Percentiles rank a stretch among this genome's conserved stretches.
phyloP scores from a whole-genome alignment of 2,113 vertebrate genomes.

The Mus pahari region DNA sequence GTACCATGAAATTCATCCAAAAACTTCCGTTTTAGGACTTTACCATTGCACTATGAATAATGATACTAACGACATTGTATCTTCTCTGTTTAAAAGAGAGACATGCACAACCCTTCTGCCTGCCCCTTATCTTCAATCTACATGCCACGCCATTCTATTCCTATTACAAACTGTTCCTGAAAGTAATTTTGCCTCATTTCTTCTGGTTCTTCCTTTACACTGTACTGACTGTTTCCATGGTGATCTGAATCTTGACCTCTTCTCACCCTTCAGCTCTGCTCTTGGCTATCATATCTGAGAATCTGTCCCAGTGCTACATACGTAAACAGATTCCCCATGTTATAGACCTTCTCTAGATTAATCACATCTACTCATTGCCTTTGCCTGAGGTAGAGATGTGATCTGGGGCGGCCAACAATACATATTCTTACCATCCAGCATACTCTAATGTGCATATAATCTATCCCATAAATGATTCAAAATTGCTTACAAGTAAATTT shows the following conservation, averaged over 20 bases:
- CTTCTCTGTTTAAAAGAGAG: not conserved
- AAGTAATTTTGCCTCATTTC: not conserved
- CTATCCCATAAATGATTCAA: not conserved
- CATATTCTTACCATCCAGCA: not conserved
- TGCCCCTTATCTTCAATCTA: not conserved
- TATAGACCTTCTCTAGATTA: not conserved
- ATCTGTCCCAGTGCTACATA: not conserved
- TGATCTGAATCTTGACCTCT: not conserved
- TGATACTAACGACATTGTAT: not conserved
- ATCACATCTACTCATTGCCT: not conserved
- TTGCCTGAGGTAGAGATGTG: not conserved
- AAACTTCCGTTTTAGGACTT: not conserved
- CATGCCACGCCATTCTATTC: not conserved
- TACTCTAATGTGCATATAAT: not conserved
- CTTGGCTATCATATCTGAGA: not conserved
- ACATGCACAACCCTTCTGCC: not conserved
- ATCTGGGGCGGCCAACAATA: not conserved
- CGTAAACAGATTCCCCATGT: not conserved
- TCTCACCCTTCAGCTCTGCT: not conserved
- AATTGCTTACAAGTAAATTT: not conserved
- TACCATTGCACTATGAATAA: not conserved
- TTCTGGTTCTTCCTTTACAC: not conserved
- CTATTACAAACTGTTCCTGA: not conserved
- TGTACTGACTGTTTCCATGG: not conserved
- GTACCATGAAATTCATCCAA: not conserved